Evolutionary conservation across 2,888 invertebrate genomes (phyloP).

Genomic region (Plutella xylostella): DNA sequence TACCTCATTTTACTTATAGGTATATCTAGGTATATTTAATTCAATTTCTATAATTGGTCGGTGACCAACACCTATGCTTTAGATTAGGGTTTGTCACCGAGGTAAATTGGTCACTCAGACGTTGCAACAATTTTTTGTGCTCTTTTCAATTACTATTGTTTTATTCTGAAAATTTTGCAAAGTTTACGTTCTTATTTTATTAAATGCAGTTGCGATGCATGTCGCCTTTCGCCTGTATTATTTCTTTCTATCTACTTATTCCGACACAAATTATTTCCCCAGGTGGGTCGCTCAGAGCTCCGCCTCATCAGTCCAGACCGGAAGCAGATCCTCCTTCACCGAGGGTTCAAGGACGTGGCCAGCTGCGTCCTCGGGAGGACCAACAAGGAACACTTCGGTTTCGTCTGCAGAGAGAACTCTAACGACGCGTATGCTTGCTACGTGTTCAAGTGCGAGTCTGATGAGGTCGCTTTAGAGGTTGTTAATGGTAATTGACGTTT

Average conservation of each 20-base stretch:
- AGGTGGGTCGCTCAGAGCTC: constrained; percentile 88
- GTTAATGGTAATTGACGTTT: constrained; percentile 70
- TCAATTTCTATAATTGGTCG: too few species aligned
- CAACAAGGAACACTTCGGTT: constrained; percentile 90
- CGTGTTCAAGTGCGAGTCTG: constrained; percentile 85
- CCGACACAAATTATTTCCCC: constrained; percentile 17
- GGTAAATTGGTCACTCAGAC: too few species aligned
- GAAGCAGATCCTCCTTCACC: constrained; percentile 89
- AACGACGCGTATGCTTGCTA: constrained; percentile 81
- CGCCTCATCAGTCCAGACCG: constrained; percentile 93
- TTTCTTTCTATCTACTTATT: too few species aligned
- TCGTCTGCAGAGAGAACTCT: constrained; percentile 86
- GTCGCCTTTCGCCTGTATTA: too few species aligned
- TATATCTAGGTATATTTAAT: too few species aligned
- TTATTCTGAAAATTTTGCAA: too few species aligned
- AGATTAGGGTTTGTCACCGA: too few species aligned
- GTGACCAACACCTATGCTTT: too few species aligned
- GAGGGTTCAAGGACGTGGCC: constrained; percentile 89
- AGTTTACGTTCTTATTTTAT: too few species aligned
- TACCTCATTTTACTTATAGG: not conserved
- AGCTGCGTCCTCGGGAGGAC: constrained; percentile 88
- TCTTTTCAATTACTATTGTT: too few species aligned
- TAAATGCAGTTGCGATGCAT: too few species aligned
- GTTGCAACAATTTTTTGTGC: too few species aligned
- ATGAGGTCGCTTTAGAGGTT: constrained; percentile 83